A percentile compares a stretch with the other conserved stretches of the same genome.
Conservation (phyloP, 1,140 invertebrate species). For the Drosophila littoralis region DNA sequence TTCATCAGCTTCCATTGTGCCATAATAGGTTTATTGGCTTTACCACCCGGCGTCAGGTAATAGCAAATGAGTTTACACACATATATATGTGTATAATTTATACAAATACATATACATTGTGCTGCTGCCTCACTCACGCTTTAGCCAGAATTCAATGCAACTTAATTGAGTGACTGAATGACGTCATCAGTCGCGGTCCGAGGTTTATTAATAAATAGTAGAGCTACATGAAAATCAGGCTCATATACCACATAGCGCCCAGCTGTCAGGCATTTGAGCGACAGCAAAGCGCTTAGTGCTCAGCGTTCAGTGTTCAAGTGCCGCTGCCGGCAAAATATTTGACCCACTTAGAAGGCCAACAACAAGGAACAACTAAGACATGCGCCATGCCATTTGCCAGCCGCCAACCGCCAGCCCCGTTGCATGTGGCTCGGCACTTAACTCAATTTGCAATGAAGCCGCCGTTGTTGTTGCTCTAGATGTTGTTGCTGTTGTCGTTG, state of each 20-base stretch:
- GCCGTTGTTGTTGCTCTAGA: constrained; percentile 35
- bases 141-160: constrained; percentile 45
- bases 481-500: not conserved
- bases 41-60: constrained; percentile 63
- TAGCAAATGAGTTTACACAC: constrained; percentile 32
- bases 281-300: constrained; percentile 42
- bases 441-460: constrained; percentile 74
- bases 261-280: constrained; percentile 56
- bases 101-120: constrained; percentile 1
- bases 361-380: constrained; percentile 40
- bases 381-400: constrained; percentile 56
- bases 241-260: constrained; percentile 5
- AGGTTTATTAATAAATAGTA: constrained; percentile 46
- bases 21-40: constrained; percentile 35
- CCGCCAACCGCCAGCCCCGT: constrained; percentile 29
- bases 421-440: constrained; percentile 76
- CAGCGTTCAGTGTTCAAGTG: constrained; percentile 34
- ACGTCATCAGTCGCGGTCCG: constrained; percentile 50
- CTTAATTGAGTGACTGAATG: constrained; percentile 63
- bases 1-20: constrained; percentile 48
- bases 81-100: not conserved
- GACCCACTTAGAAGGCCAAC: constrained; percentile 64
- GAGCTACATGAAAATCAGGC: not conserved
- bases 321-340: constrained; percentile 65
- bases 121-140: constrained; percentile 45